phyloP scores from a whole-genome alignment of 2,113 vertebrate species.

The Azemiops feae region DNA sequence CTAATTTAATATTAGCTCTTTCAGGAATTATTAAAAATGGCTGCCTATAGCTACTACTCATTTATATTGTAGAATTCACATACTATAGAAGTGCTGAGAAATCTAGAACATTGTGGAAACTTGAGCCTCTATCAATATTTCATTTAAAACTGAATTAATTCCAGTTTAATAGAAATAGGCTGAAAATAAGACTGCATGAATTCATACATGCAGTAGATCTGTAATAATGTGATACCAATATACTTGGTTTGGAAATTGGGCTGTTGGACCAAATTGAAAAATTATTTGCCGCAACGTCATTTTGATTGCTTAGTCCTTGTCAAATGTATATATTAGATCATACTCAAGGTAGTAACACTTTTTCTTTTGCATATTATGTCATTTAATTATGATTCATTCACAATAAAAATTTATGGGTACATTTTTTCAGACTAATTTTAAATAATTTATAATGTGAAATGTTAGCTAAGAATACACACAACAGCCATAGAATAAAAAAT shows the following conservation, averaged over 20 bases:
- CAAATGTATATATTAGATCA: background rate
- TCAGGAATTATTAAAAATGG: background rate
- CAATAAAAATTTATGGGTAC: background rate
- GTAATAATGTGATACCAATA: background rate
- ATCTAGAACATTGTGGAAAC: background rate
- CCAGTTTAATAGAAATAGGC: background rate
- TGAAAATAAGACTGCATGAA: background rate
- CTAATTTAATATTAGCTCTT: background rate
- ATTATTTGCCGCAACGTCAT: background rate
- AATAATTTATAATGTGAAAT: background rate
- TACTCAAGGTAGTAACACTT: background rate
- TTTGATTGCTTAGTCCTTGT: background rate
- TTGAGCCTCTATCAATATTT: background rate
- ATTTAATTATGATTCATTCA: slow-evolving; percentile 8
- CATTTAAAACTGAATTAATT: background rate
- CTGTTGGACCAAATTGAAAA: background rate
- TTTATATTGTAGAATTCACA: background rate
- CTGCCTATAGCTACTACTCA: background rate
- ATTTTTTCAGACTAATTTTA: background rate
- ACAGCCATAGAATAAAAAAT: background rate
- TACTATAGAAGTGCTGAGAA: background rate
- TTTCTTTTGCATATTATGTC: background rate
- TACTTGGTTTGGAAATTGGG: background rate
- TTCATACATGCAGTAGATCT: background rate
- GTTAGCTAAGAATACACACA: background rate